Evolutionary conservation across 2,888 invertebrate species (phyloP), one percentile per base, ranked within the genome.

Genomic region (Aphidoletes aphidimyza): DNA sequence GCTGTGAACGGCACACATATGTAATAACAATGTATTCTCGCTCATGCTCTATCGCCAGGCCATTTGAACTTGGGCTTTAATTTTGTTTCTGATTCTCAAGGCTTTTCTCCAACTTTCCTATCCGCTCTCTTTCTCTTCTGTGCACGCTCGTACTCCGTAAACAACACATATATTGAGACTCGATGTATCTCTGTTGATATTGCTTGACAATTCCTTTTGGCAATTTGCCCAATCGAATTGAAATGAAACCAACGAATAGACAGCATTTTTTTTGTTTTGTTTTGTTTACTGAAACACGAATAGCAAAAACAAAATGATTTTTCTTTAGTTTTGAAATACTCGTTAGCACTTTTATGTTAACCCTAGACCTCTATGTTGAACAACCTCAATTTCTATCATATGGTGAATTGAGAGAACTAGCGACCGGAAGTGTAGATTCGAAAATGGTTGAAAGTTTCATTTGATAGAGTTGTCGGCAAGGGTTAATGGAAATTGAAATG

Each of bases 171-270:
- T 17, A 2, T 17, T 2, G 19, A 47, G 22, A 54, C 2, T 22
- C 22, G 22, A 47, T 14, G 22, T 54, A 22, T 34, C n/a, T 69
- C 11, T 69, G 69, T 34, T 69, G 69, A 69, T 34, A 30, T 69
- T 30, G 22, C 22, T 54, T 69, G 69, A 69, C 69, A 69, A 69
- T 69, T 69, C 69, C 69, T 69, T 30, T 69, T 69, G 69, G 69
- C 69, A 69, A 26, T 0, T 69, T 69, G 69, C 69, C 69, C 69
- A 69, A 69, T 30, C 34, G 69, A 69, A 69, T 69, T 69, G 69
- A 69, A 69, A 69, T 30, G 69, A 69, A 69, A 69, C n/a, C n/a
- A n/a, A n/a, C n/a, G n/a, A 69, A 69, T 14, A 14, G 14, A 14
- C 69, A 69, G 54, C 54, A 47, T 14, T 14, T 19, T n/a, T n/a